Evolutionary conservation across 2,888 invertebrate genomes (phyloP).

Genomic region (Chymomyza procnemis): DNA sequence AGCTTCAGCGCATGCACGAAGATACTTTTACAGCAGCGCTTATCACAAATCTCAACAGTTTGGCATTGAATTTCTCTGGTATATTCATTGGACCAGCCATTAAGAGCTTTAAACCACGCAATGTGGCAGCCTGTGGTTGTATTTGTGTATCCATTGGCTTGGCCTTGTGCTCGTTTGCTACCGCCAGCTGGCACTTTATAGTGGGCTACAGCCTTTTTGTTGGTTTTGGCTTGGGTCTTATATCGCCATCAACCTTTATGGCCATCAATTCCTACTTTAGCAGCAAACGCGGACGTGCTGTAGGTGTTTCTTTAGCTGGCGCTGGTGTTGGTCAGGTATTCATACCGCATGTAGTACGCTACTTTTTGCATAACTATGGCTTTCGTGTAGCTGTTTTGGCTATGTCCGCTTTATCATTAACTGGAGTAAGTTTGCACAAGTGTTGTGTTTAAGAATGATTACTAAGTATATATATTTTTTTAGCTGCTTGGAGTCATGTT

Average conservation of each 20-base stretch:
- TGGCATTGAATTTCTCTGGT: constrained; percentile 79
- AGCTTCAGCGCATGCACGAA: constrained; percentile 82
- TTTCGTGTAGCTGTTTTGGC: constrained; percentile 83
- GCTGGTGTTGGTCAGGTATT: constrained; percentile 87
- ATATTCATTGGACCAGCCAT: constrained; percentile 85
- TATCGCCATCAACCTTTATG: constrained; percentile 85
- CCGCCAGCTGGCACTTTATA: constrained; percentile 80
- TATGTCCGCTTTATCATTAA: constrained; percentile 82
- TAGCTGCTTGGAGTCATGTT: constrained; percentile 82
- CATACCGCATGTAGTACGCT: constrained; percentile 85
- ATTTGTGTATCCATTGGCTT: constrained; percentile 80
- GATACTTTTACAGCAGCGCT: constrained; percentile 84
- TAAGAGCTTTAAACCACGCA: constrained; percentile 80
- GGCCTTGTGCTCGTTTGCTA: constrained; percentile 80
- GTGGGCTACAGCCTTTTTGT: constrained; percentile 81
- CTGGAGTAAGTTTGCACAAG: constrained; percentile 81
- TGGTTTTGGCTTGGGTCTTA: constrained; percentile 83
- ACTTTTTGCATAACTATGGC: constrained; percentile 83
- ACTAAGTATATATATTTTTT: background rate
- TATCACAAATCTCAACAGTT: constrained; percentile 84
- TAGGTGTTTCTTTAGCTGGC: constrained; percentile 86
- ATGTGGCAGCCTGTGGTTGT: constrained; percentile 81
- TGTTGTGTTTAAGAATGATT: too few species aligned
- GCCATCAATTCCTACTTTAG: constrained; percentile 86
- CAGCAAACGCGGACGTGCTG: constrained; percentile 84